These are phyloP conservation scores for Deroplatys truncata DNA, from an alignment of 2,888 invertebrate genomes.

Conservation along the genomic window DNA sequence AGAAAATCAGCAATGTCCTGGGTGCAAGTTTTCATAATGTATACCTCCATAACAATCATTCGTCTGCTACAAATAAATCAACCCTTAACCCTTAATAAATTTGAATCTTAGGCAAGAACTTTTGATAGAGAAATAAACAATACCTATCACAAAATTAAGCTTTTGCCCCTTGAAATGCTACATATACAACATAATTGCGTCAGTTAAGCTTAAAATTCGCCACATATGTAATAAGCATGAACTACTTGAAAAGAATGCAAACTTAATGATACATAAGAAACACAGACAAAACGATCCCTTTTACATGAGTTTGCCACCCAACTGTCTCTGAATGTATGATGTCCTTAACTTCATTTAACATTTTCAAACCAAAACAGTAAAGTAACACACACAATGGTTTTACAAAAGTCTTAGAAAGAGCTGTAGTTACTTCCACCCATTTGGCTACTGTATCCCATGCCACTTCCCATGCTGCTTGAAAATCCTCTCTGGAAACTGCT, in stretches of 20 bases:
- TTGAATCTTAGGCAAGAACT: background rate
- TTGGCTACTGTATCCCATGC: constrained; percentile 27
- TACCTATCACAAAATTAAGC: background rate
- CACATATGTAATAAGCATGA: background rate
- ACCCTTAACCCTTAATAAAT: background rate
- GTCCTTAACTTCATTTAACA: background rate
- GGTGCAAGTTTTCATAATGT: background rate
- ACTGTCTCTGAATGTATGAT: background rate
- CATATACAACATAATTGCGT: background rate
- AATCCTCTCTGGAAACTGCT: constrained; percentile 24
- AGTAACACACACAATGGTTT: background rate
- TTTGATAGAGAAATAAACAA: background rate
- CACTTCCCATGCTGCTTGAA: constrained; percentile 25
- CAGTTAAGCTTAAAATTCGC: background rate
- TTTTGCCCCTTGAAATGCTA: background rate
- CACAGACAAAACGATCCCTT: background rate
- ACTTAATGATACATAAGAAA: background rate
- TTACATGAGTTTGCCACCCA: background rate
- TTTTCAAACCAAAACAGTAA: background rate
- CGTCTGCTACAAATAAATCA: background rate
- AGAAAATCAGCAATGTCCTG: background rate
- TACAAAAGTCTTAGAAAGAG: constrained; percentile 20
- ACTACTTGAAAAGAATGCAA: background rate
- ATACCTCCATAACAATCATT: background rate
- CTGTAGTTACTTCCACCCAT: constrained; percentile 28